Evolutionary conservation across 2,888 invertebrate genomes (phyloP), one percentile per base, ranked within the genome.

Genomic region (Trachelus troglodyta): DNA sequence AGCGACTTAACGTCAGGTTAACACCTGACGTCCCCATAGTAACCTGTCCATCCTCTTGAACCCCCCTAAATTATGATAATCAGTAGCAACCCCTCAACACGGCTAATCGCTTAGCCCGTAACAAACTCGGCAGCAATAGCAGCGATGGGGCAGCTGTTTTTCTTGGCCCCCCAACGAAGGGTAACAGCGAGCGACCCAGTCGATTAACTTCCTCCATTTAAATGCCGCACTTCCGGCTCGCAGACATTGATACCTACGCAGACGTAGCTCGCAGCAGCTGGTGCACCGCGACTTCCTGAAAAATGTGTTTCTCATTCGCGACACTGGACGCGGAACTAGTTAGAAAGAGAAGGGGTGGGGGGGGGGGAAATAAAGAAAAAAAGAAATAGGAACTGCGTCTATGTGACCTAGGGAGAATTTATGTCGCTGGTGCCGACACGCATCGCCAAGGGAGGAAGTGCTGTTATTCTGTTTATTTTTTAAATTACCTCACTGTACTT

Each of bases 151-250:
- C 86, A 86, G 87, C 86, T 86, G 86, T 73, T 76, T 30, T 33
- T 35, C 69, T 31, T 71, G 71, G 71, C 71, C 71, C 69, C 71
- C 77, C 74, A 76, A 76, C 82, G 80, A 71, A 71, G 71, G 71
- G 71, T 71, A 71, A 34, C 71, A 31, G 37, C 40, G 73, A 73
- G 74, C 35, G 76, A 69, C 69, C 34, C 80, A 75, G 75, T 87
- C 89, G 87, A 90, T 90, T 89, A 90, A 89, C 89, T 90, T 85
- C 85, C 85, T 86, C 84, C 81, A 84, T 86, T 88, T 89, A 88
- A 90, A 87, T 85, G 84, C 85, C 85, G 84, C 79, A 85, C 83
- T 89, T 89, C 89, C 89, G 89, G 87, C 83, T 74, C 74, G 76
- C 75, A 77, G 78, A 34, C 73, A 75, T 79, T 79, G 79, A 80